Conservation (phyloP, 2,113 vertebrate species). For the Circaetus gallicus region DNA sequence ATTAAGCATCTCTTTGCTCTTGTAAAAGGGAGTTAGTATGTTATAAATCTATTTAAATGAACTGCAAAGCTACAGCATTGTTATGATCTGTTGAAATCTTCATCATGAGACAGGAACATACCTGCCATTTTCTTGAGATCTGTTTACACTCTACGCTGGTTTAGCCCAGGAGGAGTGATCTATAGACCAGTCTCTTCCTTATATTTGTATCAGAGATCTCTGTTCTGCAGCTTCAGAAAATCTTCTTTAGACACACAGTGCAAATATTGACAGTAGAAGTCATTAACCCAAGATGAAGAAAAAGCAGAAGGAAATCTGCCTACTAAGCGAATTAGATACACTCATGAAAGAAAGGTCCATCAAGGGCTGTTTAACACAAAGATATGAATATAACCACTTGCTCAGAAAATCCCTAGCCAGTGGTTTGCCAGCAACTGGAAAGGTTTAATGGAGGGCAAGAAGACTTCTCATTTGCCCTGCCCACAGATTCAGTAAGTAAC, state of each 20-base stretch:
- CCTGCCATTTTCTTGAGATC: neutral
- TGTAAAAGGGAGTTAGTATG: neutral
- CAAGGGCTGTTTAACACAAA: neutral
- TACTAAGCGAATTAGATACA: neutral
- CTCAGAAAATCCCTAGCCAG: neutral
- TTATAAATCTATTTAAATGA: neutral
- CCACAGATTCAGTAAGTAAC: neutral
- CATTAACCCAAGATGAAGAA: neutral
- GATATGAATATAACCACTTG: neutral
- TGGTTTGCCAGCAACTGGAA: neutral
- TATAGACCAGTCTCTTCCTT: neutral
- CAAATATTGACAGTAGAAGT: neutral
- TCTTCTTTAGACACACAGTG: neutral
- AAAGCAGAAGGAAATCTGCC: neutral
- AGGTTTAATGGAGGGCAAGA: neutral
- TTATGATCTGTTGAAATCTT: neutral
- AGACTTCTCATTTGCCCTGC: neutral
- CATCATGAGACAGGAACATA: neutral
- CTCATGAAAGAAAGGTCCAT: neutral
- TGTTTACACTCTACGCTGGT: neutral
- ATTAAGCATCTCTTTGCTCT: neutral
- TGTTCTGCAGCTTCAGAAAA: neutral
- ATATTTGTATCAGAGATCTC: neutral
- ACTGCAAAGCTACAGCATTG: neutral
- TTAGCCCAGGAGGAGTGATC: neutral